Evolutionary conservation across 2,113 vertebrate genomes (phyloP), one percentile per base, ranked within the genome.

Genomic region (Megaptera novaeangliae): DNA sequence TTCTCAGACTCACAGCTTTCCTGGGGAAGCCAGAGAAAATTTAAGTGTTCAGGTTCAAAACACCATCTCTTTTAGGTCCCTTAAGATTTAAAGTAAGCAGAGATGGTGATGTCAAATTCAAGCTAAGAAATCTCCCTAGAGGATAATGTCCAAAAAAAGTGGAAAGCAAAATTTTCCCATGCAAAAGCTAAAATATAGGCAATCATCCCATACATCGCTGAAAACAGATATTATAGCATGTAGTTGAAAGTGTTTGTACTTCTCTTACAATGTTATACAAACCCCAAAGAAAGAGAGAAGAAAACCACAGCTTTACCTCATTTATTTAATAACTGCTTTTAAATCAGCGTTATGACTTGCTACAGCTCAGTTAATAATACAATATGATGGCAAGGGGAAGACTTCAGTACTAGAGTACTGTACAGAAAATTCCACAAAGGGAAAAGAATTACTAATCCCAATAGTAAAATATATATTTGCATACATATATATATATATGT

Each of bases 301-400:
- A 78, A 98, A 96, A 95, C 82, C 75, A 85, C 69, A 77, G 57
- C 63, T 93, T 91, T 89, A 39, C 64, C 31, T 88, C 31, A 2
- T 57, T 85, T 96, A 85, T 82, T 92, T 94, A 95, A 96, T 89
- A 95, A 95, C 52, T 72, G 46, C 63, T 81, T 94, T 81, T 71
- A 93, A 95, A 41, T 61, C 25, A 80, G 71, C 64, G 13, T 44
- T 68, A 55, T 36, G 63, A 96, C 46, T 96, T 86, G 68, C 68
- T 71, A 66, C 15, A n/a, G 69, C 41, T 92, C 92, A n/a, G n/a
- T 89, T 82, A 93, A 80, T 52, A 84, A 69, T 75, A 61, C 57
- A 39, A 23, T 25, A 25, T n/a, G 34, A 72, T 20, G 82, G 68
- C 61, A 23, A 49, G 68, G 39, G 21, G 4, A 78, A 78, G 46